Base-by-base conservation (phyloP, 2,888 invertebrate species). In the Nemoura dubitans region DNA sequence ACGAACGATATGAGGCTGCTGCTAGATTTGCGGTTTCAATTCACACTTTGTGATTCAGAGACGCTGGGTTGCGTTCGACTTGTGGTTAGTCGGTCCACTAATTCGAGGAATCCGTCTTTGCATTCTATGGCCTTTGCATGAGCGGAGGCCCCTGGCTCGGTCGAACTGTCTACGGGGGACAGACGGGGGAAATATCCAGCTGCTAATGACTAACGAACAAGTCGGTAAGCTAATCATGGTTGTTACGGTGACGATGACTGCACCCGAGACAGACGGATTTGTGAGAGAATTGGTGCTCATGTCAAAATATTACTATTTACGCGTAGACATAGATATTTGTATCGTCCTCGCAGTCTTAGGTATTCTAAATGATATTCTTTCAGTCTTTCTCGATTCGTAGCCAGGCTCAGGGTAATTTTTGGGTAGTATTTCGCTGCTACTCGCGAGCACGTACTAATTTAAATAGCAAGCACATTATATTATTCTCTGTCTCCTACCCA, bases 11-110 rank as follows among this genome's bases (percentile, higher is more conserved):
- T 1, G 59, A 59, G 59, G 59, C 14, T 59, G 59, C 59, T 59
- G 59, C 59, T 59, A 59, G 59, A 59, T 59, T 59, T 59, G 59
- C 59, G 59, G 59, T 59, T 59, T 21, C 59, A 59, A 59, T 59
- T 59, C 59, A 59, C 59, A 59, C 59, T 59, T 21, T 59, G 59
- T 59, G 59, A 59, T 59, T 59, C 59, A 59, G 59, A 59, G 59
- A 21, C 59, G 59, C 21, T 59, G 16, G 59, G 21, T 59, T 59
- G 59, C 59, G 59, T 59, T 21, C 59, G 59, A 10, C 59, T 59
- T 59, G 59, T 21, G 59, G 59, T 59, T 59, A 21, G 21, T 21
- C 59, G 59, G 59, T 59, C 59, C 59, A 59, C 3, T 59, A 59
- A 59, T 59, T 59, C 59, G 59, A 16, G 59, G 59, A 59, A 59